phyloP scores from a whole-genome alignment of 2,113 vertebrate genomes.

The Rhegmatorhina hoffmannsi region DNA sequence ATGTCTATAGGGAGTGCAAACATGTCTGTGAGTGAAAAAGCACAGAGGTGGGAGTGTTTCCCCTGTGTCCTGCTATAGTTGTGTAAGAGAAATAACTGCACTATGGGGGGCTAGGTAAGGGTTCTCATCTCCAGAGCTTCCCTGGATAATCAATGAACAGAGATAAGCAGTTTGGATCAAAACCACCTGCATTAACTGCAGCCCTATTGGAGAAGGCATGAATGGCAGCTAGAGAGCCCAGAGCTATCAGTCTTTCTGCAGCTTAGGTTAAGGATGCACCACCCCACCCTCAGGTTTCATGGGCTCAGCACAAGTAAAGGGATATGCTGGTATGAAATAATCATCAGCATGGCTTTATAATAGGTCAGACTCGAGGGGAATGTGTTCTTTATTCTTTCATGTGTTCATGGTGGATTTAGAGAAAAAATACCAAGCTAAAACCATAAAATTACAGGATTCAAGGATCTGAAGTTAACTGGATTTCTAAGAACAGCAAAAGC shows the following conservation, averaged over 20 bases:
- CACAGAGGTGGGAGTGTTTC: not conserved
- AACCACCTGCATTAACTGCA: not conserved
- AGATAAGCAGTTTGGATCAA: not conserved
- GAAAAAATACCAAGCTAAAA: not conserved
- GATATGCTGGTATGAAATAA: not conserved
- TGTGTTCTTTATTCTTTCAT: not conserved
- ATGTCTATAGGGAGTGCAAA: not conserved
- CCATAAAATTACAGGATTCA: not conserved
- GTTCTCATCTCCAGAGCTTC: not conserved
- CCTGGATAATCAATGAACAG: not conserved
- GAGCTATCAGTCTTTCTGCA: not conserved
- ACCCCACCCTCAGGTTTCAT: not conserved
- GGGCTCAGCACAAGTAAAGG: not conserved
- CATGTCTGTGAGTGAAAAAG: not conserved
- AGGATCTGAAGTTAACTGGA: not conserved
- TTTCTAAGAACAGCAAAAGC: not conserved
- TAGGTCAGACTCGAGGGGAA: not conserved
- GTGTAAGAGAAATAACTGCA: not conserved
- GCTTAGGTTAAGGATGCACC: too few species aligned
- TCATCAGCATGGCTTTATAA: not conserved
- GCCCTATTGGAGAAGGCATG: not conserved
- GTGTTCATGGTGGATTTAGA: not conserved
- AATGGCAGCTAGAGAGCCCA: not conserved
- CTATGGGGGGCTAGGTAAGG: not conserved
- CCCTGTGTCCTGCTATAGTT: too few species aligned